phyloP scores from a whole-genome alignment of 2,797 vertebrate species.

The Pipistrellus pipistrellus region DNA sequence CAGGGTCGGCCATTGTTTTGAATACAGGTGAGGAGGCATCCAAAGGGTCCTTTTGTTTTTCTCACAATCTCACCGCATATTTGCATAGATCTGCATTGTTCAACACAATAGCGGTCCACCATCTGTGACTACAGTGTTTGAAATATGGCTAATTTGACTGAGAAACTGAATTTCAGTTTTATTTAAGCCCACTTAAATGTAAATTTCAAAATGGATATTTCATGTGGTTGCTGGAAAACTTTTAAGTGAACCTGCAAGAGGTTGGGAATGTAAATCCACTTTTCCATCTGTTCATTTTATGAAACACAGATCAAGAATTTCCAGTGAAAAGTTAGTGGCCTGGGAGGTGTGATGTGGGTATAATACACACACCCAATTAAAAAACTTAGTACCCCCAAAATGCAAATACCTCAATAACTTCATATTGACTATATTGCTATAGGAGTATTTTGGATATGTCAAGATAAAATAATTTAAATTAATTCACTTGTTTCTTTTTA shows the following conservation, averaged over 20 bases:
- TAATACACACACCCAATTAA: not conserved
- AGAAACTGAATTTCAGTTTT: conserved; percentile 41
- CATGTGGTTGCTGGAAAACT: conserved; percentile 23
- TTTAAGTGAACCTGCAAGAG: conserved; percentile 42
- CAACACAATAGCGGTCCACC: not conserved
- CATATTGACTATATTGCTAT: not conserved
- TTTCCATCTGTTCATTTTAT: conserved; percentile 48
- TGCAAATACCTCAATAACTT: conserved; percentile 39
- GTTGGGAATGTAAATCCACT: not conserved
- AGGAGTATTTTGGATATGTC: not conserved
- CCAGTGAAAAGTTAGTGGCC: conserved; percentile 24
- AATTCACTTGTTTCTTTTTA: not conserved
- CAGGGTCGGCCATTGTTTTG: conserved; percentile 23
- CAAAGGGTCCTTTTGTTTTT: conserved; percentile 44
- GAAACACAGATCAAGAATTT: not conserved
- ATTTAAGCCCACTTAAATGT: conserved; percentile 1
- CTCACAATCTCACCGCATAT: not conserved
- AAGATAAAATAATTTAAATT: not conserved
- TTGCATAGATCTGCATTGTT: conserved; percentile 24
- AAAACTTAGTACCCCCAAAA: conserved; percentile 37
- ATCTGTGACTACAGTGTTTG: not conserved
- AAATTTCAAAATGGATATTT: conserved; percentile 14
- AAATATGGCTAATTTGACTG: not conserved
- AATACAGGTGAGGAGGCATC: not conserved
- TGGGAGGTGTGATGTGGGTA: not conserved